Conservation (phyloP, 2,797 vertebrate species). For the Clarias fuscus region DNA sequence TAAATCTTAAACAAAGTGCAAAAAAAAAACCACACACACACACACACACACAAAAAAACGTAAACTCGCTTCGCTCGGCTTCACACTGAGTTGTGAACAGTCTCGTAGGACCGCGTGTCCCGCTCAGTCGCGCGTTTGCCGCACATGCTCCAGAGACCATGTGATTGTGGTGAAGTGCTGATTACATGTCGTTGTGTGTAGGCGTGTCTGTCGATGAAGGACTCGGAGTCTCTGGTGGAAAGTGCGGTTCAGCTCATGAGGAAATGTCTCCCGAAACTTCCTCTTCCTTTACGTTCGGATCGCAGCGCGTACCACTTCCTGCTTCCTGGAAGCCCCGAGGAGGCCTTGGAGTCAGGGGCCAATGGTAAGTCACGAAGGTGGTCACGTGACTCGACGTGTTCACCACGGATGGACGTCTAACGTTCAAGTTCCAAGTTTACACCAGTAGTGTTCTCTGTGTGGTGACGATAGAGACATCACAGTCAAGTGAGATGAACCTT, state of each 20-base stretch:
- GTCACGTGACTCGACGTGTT: not conserved
- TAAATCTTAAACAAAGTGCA: no score
- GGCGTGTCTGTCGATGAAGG: conserved; percentile 72
- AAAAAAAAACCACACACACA: no score
- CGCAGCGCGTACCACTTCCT: conserved; percentile 77
- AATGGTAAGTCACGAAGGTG: conserved; percentile 55
- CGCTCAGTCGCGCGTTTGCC: no score
- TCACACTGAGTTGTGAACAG: no score
- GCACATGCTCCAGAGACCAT: not conserved
- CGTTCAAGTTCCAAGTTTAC: no score
- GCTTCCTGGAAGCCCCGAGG: conserved; percentile 63
- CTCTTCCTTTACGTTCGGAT: conserved; percentile 73
- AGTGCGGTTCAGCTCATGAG: conserved; percentile 80
- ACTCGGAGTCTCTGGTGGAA: conserved; percentile 73
- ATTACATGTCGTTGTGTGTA: conserved; percentile 53
- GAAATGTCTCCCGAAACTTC: conserved; percentile 80
- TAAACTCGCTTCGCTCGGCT: no score
- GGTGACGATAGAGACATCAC: conserved; percentile 12
- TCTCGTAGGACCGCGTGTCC: no score
- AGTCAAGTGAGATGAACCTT: conserved; percentile 26
- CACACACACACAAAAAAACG: no score
- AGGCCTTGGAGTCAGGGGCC: conserved; percentile 17
- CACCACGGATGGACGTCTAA: no score
- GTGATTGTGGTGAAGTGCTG: not conserved
- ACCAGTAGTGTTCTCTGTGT: not conserved